A percentile compares a stretch with the other conserved stretches of the same genome.
These are phyloP conservation scores for Hylaeus volcanicus DNA, from an alignment of 1,140 invertebrate species.

Conservation along the genomic window DNA sequence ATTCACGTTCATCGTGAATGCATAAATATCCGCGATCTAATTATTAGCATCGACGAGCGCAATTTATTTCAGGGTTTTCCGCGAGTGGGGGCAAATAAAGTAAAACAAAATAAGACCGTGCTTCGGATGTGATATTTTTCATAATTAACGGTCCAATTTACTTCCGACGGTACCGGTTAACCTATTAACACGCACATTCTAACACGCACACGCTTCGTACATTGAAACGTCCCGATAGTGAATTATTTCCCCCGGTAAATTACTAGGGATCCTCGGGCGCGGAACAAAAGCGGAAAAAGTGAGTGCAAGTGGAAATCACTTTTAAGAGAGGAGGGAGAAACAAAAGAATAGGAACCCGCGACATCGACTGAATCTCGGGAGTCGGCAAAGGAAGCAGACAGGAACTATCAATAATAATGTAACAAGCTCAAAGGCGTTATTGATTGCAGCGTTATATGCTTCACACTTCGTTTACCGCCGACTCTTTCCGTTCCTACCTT, in stretches of 20 bases:
- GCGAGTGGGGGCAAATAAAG: no score
- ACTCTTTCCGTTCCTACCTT: neutral
- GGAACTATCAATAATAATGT: conserved; percentile 39
- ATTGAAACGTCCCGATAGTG: no score
- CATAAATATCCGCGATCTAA: no score
- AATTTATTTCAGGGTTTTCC: no score
- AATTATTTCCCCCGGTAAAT: conserved; percentile 26
- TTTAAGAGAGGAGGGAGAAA: neutral
- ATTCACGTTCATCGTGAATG: no score
- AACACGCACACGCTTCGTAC: neutral
- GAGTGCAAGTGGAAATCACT: conserved; percentile 15
- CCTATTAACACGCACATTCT: neutral
- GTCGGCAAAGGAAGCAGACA: neutral
- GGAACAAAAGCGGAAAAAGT: no score
- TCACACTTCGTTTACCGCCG: conserved; percentile 9
- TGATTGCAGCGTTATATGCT: conserved; percentile 25
- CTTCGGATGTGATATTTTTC: no score
- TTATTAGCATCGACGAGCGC: no score
- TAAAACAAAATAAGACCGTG: no score
- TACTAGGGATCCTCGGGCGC: neutral
- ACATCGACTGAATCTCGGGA: conserved; percentile 9
- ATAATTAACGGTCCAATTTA: neutral
- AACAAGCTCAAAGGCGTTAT: conserved; percentile 32
- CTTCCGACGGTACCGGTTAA: no score
- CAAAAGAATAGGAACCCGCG: neutral